Conservation (phyloP, 1,140 invertebrate genomes). For the Diploscapter pachys region DNA sequence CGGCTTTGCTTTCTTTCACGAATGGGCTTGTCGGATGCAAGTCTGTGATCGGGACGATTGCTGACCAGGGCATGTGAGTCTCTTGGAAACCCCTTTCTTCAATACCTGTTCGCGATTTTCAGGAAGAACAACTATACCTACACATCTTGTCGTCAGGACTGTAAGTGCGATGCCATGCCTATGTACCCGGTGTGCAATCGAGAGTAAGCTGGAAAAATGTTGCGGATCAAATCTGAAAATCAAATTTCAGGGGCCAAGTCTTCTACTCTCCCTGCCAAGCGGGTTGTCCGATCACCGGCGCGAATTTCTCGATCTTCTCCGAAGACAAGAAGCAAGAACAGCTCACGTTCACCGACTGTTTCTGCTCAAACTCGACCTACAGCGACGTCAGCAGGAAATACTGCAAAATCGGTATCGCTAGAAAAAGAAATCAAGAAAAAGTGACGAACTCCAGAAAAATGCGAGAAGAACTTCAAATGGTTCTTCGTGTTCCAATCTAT, state of each 20-base stretch:
- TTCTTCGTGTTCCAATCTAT: constrained; percentile 37
- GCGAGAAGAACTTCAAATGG: constrained; percentile 18
- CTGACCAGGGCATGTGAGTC: constrained; percentile 20
- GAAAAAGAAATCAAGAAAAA: neutral
- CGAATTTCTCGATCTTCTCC: constrained; percentile 9
- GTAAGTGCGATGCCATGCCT: constrained; percentile 31
- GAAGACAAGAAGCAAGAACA: constrained; percentile 2
- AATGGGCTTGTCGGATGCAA: constrained; percentile 38
- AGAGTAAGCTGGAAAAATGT: too few relatives aligned
- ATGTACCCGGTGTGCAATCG: constrained; percentile 41
- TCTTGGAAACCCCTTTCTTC: too few relatives aligned
- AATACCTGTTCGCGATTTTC: neutral
- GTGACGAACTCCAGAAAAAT: constrained; percentile 11
- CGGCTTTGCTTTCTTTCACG: constrained; percentile 38
- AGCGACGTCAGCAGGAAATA: constrained; percentile 27
- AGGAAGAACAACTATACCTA: constrained; percentile 38
- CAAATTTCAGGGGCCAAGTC: constrained; percentile 17
- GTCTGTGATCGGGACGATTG: constrained; percentile 36
- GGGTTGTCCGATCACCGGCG: constrained; percentile 28
- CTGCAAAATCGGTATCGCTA: neutral
- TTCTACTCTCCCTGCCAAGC: constrained; percentile 45
- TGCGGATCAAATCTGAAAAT: too few relatives aligned
- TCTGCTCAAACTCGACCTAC: constrained; percentile 7
- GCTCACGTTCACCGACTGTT: constrained; percentile 17
- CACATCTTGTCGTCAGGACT: constrained; percentile 28